Conservation (phyloP, 2,797 vertebrate species). For the Aphelocoma californica region DNA sequence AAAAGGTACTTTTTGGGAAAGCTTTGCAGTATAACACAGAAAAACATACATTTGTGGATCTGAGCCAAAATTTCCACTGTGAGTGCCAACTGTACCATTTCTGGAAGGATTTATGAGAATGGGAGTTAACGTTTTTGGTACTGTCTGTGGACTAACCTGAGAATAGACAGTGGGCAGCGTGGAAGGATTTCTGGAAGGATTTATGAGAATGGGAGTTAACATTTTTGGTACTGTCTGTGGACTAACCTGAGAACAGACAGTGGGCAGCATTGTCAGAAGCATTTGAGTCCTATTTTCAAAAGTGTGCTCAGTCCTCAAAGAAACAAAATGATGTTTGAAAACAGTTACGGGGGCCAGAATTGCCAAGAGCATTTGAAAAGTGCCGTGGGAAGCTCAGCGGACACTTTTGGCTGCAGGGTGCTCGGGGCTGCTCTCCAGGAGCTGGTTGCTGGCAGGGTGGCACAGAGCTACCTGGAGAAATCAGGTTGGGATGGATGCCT, state of each 20-base stretch:
- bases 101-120: neutral
- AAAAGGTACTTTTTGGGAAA: neutral
- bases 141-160: neutral
- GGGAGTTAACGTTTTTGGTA: neutral
- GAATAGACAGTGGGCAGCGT: neutral
- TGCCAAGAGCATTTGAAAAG: fast-evolving
- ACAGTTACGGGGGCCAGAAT: neutral
- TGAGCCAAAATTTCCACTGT: neutral
- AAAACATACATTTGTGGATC: neutral
- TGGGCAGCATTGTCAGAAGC: neutral
- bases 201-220: neutral
- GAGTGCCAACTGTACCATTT: neutral
- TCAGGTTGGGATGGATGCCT: fast-evolving
- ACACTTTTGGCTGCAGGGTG: fast-evolving
- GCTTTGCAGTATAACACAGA: neutral
- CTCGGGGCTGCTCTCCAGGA: fast-evolving
- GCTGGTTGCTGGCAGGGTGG: neutral
- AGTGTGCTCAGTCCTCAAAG: neutral
- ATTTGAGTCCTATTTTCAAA: neutral
- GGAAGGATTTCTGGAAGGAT: neutral
- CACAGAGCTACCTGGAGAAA: neutral
- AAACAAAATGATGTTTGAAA: neutral
- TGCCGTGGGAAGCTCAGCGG: neutral
- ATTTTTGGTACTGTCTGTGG: neutral
- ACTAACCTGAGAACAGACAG: neutral